Percentiles rank a stretch among this genome's conserved stretches.
Conservation (phyloP, 2,888 invertebrate genomes). For the Pristionchus exspectatus region DNA sequence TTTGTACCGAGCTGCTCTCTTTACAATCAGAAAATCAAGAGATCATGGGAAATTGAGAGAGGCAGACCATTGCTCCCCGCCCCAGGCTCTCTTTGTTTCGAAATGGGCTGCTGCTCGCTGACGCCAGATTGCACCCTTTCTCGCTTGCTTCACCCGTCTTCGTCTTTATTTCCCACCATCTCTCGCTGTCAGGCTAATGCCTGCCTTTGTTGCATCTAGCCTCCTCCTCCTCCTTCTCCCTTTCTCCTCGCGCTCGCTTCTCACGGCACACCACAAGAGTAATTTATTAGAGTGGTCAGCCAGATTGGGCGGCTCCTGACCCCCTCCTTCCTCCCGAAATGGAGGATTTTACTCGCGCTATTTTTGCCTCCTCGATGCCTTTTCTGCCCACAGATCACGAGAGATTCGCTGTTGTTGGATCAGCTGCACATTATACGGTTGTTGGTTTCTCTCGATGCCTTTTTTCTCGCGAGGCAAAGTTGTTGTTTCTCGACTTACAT, state of each 20-base stretch:
- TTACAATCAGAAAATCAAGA: no score
- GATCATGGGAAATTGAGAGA: no score
- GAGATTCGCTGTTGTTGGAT: neutral
- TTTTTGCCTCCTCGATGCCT: neutral
- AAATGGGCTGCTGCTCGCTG: no score
- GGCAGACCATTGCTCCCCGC: no score
- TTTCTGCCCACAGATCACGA: neutral
- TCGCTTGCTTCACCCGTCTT: neutral
- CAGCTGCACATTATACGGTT: neutral
- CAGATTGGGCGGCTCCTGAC: neutral
- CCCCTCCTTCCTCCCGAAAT: neutral
- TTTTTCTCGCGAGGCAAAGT: neutral
- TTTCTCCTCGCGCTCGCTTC: no score
- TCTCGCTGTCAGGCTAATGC: neutral
- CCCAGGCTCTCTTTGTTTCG: no score
- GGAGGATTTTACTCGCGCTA: neutral
- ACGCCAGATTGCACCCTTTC: constrained; percentile 7
- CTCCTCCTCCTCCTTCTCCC: neutral
- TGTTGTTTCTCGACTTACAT: neutral
- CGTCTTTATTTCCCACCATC: neutral
- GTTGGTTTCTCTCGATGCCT: no score
- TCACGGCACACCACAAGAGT: neutral
- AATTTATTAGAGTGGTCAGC: constrained; percentile 29
- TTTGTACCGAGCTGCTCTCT: neutral
- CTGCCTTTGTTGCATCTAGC: constrained; percentile 21